phyloP scores from a whole-genome alignment of 2,113 vertebrate genomes.

The Entelurus aequoreus region DNA sequence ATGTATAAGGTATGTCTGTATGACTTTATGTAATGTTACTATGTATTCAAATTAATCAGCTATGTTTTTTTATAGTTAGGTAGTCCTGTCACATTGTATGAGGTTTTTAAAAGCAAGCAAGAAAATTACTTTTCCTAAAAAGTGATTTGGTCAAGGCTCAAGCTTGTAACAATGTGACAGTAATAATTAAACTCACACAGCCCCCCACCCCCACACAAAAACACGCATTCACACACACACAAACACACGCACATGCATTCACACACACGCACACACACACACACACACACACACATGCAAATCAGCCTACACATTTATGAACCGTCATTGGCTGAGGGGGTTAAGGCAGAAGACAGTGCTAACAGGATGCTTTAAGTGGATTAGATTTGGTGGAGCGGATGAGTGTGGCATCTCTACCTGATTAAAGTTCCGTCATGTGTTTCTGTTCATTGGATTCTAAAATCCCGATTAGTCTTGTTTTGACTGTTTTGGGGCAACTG shows the following conservation, averaged over 20 bases:
- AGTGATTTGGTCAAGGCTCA: constrained; percentile 26
- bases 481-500: background rate
- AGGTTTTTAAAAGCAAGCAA: constrained; percentile 36
- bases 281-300: background rate
- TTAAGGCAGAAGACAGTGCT: constrained; percentile 14
- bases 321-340: constrained; percentile 30
- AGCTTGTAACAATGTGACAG: constrained; percentile 44
- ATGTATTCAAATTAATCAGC: constrained; percentile 43
- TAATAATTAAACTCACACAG: constrained; percentile 60
- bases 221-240: no score
- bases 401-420: constrained; percentile 10
- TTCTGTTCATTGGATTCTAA: constrained; percentile 8
- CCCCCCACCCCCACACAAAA: background rate
- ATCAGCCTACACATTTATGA: constrained; percentile 12
- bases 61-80: constrained; percentile 35
- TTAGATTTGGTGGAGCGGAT: constrained; percentile 22
- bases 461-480: constrained; percentile 3
- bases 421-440: constrained; percentile 13
- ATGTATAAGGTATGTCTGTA: constrained; percentile 4
- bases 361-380: constrained; percentile 37
- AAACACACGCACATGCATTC: no score
- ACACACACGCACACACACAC: no score
- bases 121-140: constrained; percentile 51
- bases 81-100: constrained; percentile 39
- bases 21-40: constrained; percentile 9